Evolutionary conservation across 23 tunicate genomes (phyloP), one percentile per base, ranked within the genome.

Genomic region (Trididemnum nubilum): DNA sequence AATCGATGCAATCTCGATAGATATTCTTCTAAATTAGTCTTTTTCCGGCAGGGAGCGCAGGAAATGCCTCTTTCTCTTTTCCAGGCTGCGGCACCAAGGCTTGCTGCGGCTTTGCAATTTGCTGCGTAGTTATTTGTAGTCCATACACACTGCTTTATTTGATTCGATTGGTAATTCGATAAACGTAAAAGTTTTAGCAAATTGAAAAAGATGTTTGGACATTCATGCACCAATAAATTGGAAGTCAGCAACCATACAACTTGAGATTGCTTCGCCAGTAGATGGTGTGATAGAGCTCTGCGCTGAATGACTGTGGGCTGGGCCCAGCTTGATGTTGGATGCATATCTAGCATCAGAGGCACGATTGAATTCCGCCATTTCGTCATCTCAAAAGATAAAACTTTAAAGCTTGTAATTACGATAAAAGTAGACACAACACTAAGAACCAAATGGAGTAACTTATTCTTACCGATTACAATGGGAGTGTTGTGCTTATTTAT

Each of bases 361-460:
- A 91, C 52, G 25, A 91, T 89, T 19, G 90, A 67, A 35, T 81
- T 91, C 22, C 97, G 83, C 97, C 97, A 91, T 22, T 72, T 78
- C 3, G 81, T 36, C 90, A 85, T 85, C 70, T 91, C 97, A 19
- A 26, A 51, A 19, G 97, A 91, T 0, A 91, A 34, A 21, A 88
- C 90, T 63, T 86, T 80, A 21, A 91, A 1, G 37, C 83, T 75
- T 15, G 83, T 28, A 12, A 33, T 76, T 3, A 91, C 81, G 0
- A 88, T 15, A 24, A 58, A 71, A 1, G 84, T 79, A 7, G 81
- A 36, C 19, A 85, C 37, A 33, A 77, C 1, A 64, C 79, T 33
- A 29, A 83, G 87, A 26, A 82, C 0, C 1, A 91, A 28, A 19
- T 81, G 86, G 34, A 86, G 40, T 9, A 66, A 2, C 78, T 40